Conservation (phyloP, 2,888 invertebrate genomes). For the Protodeltote pygarga region DNA sequence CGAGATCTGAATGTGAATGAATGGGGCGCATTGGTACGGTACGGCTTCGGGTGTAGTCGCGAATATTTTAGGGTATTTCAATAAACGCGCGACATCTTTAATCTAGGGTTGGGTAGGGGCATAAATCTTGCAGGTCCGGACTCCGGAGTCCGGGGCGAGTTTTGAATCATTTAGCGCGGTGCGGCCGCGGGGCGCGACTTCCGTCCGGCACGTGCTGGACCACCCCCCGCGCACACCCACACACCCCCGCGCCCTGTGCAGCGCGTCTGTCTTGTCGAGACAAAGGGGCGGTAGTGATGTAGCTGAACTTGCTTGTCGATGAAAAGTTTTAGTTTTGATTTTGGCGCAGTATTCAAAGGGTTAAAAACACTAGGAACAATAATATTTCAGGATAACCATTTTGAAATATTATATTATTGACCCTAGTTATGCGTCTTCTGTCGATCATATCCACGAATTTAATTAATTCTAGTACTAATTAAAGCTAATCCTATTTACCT, state of each 20-base stretch:
- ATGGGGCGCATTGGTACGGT: slow-evolving; percentile 35
- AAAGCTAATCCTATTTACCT: too few species aligned
- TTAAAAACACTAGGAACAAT: too few species aligned
- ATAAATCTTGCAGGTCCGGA: slow-evolving; percentile 86
- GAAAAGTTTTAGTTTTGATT: slow-evolving; percentile 40
- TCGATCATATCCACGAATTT: too few species aligned
- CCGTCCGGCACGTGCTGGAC: slow-evolving; percentile 83
- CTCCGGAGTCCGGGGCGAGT: slow-evolving; percentile 62
- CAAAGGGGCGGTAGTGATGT: slow-evolving; percentile 82
- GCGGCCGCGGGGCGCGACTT: slow-evolving; percentile 79
- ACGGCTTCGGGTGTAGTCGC: slow-evolving; percentile 26
- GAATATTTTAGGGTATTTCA: slow-evolving; percentile 80
- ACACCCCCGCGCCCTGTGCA: slow-evolving; percentile 56
- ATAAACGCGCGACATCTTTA: slow-evolving; percentile 86
- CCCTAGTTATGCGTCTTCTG: too few species aligned
- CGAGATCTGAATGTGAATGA: slow-evolving; percentile 75
- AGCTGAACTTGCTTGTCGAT: slow-evolving; percentile 26
- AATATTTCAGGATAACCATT: too few species aligned
- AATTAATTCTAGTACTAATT: too few species aligned
- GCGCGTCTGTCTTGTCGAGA: slow-evolving; percentile 86
- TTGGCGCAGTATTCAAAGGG: too few species aligned
- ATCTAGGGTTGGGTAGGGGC: slow-evolving; percentile 84
- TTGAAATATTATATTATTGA: too few species aligned
- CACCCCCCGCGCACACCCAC: slow-evolving; percentile 53
- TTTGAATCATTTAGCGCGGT: slow-evolving; percentile 87